These are phyloP conservation scores for Mechanitis messenoides DNA, from an alignment of 2,888 invertebrate genomes.

Conservation along the genomic window DNA sequence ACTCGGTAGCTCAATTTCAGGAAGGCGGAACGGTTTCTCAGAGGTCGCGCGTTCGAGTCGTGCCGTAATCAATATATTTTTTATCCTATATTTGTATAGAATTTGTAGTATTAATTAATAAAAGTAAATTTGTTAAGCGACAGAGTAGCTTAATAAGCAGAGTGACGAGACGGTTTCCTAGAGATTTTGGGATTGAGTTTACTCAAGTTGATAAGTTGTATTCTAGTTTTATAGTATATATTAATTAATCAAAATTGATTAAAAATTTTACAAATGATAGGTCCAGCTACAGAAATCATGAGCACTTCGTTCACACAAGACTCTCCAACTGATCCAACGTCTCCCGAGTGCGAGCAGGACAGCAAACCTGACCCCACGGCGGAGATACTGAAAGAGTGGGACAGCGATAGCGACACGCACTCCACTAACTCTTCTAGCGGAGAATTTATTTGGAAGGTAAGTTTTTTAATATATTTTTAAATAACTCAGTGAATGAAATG, in stretches of 20 bases:
- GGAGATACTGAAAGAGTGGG: conserved; percentile 79
- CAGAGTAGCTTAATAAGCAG: no score
- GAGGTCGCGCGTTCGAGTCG: no score
- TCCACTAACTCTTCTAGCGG: conserved; percentile 85
- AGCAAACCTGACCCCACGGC: conserved; percentile 56
- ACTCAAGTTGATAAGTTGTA: no score
- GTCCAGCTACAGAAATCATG: conserved; percentile 68
- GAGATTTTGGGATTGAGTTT: no score
- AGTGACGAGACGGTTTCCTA: no score
- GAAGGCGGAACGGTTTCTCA: no score
- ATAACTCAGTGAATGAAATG: conserved; percentile 12
- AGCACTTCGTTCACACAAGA: conserved; percentile 69
- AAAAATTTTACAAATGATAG: conserved; percentile 32
- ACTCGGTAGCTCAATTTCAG: no score
- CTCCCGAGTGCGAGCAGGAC: conserved; percentile 55
- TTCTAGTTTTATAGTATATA: no score
- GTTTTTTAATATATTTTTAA: conserved; percentile 5
- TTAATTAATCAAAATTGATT: neutral
- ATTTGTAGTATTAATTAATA: no score
- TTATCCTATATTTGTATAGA: no score
- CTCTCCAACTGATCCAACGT: conserved; percentile 63
- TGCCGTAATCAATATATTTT: no score
- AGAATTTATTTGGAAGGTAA: conserved; percentile 87
- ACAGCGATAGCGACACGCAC: conserved; percentile 79
- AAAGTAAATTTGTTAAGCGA: no score